A percentile compares a stretch with the other conserved stretches of the same genome.
phyloP scores from a whole-genome alignment of 1,140 invertebrate species.

The Metaphire vulgaris region DNA sequence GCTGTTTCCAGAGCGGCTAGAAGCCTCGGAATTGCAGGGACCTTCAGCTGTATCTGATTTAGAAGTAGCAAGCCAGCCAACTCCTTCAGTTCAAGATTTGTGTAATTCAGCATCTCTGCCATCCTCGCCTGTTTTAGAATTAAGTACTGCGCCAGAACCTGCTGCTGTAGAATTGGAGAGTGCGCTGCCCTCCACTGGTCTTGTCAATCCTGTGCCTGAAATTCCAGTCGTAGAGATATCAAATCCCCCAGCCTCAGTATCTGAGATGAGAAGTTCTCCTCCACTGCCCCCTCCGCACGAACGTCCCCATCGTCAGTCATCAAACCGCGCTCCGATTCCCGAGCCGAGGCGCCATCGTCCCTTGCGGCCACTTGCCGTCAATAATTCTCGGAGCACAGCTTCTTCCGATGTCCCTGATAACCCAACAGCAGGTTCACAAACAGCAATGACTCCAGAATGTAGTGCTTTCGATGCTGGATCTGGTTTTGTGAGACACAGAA shows the following conservation, averaged over 20 bases:
- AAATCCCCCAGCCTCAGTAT: neutral
- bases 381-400: neutral
- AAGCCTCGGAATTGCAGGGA: neutral
- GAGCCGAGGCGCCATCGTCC: neutral
- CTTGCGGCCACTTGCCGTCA: neutral
- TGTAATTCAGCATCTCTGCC: no score
- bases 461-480: constrained; percentile 9
- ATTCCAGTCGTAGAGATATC: neutral
- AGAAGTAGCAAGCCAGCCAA: neutral
- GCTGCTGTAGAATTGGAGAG: neutral
- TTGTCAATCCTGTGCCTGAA: constrained; percentile 1
- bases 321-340: constrained; percentile 22
- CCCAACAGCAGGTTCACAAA: neutral
- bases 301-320: neutral
- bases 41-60: neutral
- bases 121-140: neutral
- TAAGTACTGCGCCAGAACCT: neutral
- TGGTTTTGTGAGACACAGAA: neutral
- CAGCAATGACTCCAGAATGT: neutral
- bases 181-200: constrained; percentile 26
- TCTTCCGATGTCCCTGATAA: constrained; percentile 17
- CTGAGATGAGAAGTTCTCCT: neutral
- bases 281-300: neutral
- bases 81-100: neutral
- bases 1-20: neutral